Base-by-base conservation (phyloP, 2,113 vertebrate genomes). In the Corynorhinus townsendii region DNA sequence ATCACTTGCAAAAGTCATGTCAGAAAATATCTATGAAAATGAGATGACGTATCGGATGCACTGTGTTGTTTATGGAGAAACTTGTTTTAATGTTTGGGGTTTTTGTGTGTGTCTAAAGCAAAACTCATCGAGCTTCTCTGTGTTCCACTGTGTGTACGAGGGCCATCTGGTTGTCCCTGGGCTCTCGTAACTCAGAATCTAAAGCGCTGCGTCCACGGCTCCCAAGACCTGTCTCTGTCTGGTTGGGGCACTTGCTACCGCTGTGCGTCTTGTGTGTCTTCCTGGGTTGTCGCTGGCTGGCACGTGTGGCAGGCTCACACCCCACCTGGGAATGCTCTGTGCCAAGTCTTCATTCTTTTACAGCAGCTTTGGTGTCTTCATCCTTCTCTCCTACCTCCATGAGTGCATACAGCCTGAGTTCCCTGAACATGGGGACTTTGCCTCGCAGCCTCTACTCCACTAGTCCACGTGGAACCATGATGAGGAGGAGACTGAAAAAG, bases 381-480 rank as follows among this genome's bases (percentile, higher is more conserved):
- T 99, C 99, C 95, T 99, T 99, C 98, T 99, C 99, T 96, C 99
- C 99, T 84, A 99, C 99, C 98, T 99, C 99, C 98, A 99, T 99
- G 99, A 99, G 99, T 40, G 99, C 99, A 22, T 99, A 99, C 97
- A 99, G 99, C 98, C 99, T 99, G 98, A 99, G 99, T 96, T 99
- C 99, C 96, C 99, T 99, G 92, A 99, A 99, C 98, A 99, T 99
- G 99, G 99, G 99, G 97, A 99, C 99, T 45, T 98, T 99, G 97
- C 99, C 99, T 96, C 99, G 99, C 98, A 99, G 99, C 98, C 99
- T 99, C 98, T 99, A 99, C 98, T 99, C 99, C 93, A 99, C 99
- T 30, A 99, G 99, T 97, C 99, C 99, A 0, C 99, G 99, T 52
- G 99, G 99, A 95, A 99, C 99, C 77, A 98, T 99, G 98, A 99